Evolutionary conservation across 2,113 vertebrate species (phyloP).

Genomic region (Tringa solitaria): DNA sequence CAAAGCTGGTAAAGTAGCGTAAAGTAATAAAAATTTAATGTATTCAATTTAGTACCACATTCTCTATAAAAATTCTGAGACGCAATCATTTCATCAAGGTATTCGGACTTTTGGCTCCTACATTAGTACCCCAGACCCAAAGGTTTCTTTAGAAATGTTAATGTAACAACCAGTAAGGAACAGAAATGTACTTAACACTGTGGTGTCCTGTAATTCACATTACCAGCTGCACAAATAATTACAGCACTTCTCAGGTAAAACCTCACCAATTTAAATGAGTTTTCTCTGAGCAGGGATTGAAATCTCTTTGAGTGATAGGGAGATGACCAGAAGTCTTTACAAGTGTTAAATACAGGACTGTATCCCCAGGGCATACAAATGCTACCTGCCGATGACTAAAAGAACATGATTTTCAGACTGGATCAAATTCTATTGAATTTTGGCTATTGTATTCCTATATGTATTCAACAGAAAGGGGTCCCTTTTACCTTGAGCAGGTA

Average conservation of each 20-base stretch:
- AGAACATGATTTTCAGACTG: not conserved
- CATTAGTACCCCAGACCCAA: not conserved
- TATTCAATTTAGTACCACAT: not conserved
- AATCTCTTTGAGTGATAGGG: not conserved
- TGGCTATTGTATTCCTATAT: not conserved
- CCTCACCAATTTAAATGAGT: not conserved
- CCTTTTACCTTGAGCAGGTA: not conserved
- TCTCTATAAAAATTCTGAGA: not conserved
- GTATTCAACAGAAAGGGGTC: not conserved
- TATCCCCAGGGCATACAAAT: not conserved
- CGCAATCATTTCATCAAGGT: not conserved
- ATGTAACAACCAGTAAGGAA: not conserved
- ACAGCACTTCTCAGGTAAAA: not conserved
- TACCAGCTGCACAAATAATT: slow-evolving; percentile 2
- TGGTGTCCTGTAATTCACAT: not conserved
- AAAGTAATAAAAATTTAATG: not conserved
- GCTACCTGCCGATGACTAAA: not conserved
- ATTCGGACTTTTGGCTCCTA: not conserved
- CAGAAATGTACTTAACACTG: not conserved
- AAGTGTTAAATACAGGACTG: not conserved
- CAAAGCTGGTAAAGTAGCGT: no score
- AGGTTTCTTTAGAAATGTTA: not conserved
- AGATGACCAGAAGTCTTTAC: not conserved
- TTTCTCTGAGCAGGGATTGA: not conserved
- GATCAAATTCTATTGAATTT: not conserved